Evolutionary conservation across 1,140 invertebrate genomes (phyloP), one percentile per base, ranked within the genome.

Genomic region (Pseudomyrmex dendroicus): DNA sequence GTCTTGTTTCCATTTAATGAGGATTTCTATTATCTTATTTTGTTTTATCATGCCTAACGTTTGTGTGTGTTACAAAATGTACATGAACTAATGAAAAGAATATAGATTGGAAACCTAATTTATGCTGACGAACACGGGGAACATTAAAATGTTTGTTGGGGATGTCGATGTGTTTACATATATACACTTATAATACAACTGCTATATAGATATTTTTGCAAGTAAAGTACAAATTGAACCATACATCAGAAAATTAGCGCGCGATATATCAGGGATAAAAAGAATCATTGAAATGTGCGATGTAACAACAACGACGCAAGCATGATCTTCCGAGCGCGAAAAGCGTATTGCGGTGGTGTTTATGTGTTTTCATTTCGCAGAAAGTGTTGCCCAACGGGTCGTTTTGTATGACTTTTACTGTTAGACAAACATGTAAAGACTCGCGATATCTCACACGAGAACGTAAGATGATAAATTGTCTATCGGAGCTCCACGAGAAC

Each of bases 391-490:
- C 64, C 64, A 78, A 62, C 50, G 12, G 13, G 20, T 54, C 57
- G 73, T 84, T 66, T 7, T 4, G 9, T 64, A 59, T 67, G 67
- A 82, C 67, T 82, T 86, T 86, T 57, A 73, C 50, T 72, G 77
- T 85, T 84, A 76, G 59, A 62, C 84, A 89, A 87, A 89, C 80
- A 86, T 68, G 84, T 87, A 73, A 84, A 72, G 64, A 17, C 64
- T 56, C 3, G 50, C 22, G 67, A 83, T 87, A 52, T 35, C 74
- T 87, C 35, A 35, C 35, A 59, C 70, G 22, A 20, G 70, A 70
- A 35, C 35, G 0, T 62, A 7, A 5, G 66, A 87, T 86, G 80
- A 87, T 68, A 72, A 76, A 87, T 68, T n/a, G 22, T n/a, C 62
- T 64, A 63, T 61, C 72, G 22, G 13, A 35, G 12, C 20, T 73